phyloP scores from a whole-genome alignment of 2,888 invertebrate genomes.

The Gari tellinella region DNA sequence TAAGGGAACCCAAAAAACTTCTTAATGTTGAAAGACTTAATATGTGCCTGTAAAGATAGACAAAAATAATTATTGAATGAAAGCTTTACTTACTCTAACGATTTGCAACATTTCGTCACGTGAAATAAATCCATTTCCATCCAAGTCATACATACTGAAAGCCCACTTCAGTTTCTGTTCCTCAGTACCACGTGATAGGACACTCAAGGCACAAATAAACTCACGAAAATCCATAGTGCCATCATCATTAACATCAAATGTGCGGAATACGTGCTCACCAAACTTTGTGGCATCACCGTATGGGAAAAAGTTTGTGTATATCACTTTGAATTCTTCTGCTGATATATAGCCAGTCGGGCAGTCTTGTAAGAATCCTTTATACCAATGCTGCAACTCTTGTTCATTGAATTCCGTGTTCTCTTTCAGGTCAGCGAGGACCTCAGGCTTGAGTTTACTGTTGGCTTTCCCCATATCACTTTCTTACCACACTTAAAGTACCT shows the following conservation, averaged over 20 bases:
- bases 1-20: too few relatives aligned
- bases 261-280: conserved; percentile 97
- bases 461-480: conserved; percentile 94
- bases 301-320: conserved; percentile 99
- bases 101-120: conserved; percentile 99
- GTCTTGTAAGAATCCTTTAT: conserved; percentile 98
- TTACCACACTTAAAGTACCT: conserved; percentile 17
- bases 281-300: conserved; percentile 97
- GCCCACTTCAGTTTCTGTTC: conserved; percentile 99
- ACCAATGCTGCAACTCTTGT: conserved; percentile 99
- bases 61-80: too few relatives aligned
- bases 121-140: conserved; percentile 99
- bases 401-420: conserved; percentile 99
- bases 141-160: conserved; percentile 99
- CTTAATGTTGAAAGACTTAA: too few relatives aligned
- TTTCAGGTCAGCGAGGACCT: conserved; percentile 97
- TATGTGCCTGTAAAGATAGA: too few relatives aligned
- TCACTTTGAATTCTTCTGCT: conserved; percentile 99
- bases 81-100: conserved; percentile 88
- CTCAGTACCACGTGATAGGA: conserved; percentile 97
- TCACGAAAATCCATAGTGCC: conserved; percentile 99
- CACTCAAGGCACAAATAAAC: conserved; percentile 98
- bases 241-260: conserved; percentile 96
- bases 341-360: conserved; percentile 98
- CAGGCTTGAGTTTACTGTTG: conserved; percentile 99